phyloP scores from a whole-genome alignment of 2,797 vertebrate genomes.

The Setipinna tenuifilis region DNA sequence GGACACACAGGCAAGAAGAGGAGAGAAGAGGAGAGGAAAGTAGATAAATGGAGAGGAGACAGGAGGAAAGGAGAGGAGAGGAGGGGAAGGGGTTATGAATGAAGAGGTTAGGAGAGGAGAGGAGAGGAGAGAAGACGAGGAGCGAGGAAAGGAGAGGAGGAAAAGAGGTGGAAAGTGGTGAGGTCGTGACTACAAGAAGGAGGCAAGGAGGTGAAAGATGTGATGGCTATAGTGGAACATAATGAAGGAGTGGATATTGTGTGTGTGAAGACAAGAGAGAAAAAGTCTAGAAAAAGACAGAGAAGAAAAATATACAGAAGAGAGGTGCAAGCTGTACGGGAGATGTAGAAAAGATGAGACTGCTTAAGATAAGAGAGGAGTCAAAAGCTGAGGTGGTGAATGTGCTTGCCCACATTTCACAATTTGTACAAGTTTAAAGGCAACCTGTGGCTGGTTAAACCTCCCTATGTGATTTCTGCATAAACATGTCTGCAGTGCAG shows the following conservation, averaged over 20 bases:
- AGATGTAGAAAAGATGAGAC: no score
- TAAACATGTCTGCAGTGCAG: background rate
- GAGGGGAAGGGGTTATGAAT: no score
- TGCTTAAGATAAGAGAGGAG: background rate
- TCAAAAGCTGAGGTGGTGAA: background rate
- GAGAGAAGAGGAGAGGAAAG: background rate
- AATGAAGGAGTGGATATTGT: no score
- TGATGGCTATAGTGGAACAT: no score
- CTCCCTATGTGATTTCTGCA: background rate
- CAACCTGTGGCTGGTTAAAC: background rate
- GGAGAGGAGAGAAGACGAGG: constrained; percentile 16
- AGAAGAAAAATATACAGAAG: background rate
- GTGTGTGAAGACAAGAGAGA: background rate
- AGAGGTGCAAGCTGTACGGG: no score
- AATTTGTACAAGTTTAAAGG: background rate
- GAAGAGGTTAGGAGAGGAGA: background rate
- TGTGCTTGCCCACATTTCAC: background rate
- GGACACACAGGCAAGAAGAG: background rate
- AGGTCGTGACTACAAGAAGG: no score
- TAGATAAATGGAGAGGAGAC: background rate
- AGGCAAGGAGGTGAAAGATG: no score
- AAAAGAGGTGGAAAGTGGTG: background rate
- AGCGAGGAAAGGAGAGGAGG: constrained; percentile 27
- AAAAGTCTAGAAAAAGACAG: no score
- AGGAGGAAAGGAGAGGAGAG: background rate